Evolutionary conservation across 2,888 invertebrate genomes (phyloP), one percentile per base, ranked within the genome.

Genomic region (Eupeodes latifasciatus): DNA sequence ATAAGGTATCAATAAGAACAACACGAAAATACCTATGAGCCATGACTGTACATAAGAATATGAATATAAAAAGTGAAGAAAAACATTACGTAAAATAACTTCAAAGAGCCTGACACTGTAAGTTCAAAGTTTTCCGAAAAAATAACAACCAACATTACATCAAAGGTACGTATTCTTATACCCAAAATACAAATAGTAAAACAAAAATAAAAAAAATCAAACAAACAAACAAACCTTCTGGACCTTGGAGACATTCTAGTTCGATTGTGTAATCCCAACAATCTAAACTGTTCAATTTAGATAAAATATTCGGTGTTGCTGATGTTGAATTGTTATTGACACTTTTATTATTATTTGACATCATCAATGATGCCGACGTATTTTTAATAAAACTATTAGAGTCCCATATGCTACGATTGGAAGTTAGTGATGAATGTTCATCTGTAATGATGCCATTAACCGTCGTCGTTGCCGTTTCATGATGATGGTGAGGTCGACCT

Each of bases 261-360:
- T 97, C 97, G 91, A 97, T 96, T 67, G 96, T 96, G 93, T 97
- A 97, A 95, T 97, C 97, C 97, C 97, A 97, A 91, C 96, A 96
- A 93, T 97, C 97, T 93, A 97, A 93, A 74, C 97, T 96, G 92
- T 95, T 96, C 90, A 96, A 93, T 80, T 90, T 91, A 16, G 91
- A 91, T 57, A 91, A 79, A 55, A 85, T 81, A 27, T 74, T 76
- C 59, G 85, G 67, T 16, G 85, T 53, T 34, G 85, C 53, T 34
- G 72, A 81, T 34, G 85, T 59, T 57, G 66, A 53, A 64, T 69
- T 53, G 12, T 69, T 53, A 19, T 59, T 79, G 36, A 79, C 76
- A 67, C 51, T 27, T 27, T 27, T 72, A 40, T 40, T 40, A 9
- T 40, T 40, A 40, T 40, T 40, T 47, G 83, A 27, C 27, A 27